Conservation (phyloP, 2,113 vertebrate species). For the Malurus alboscapulatus region DNA sequence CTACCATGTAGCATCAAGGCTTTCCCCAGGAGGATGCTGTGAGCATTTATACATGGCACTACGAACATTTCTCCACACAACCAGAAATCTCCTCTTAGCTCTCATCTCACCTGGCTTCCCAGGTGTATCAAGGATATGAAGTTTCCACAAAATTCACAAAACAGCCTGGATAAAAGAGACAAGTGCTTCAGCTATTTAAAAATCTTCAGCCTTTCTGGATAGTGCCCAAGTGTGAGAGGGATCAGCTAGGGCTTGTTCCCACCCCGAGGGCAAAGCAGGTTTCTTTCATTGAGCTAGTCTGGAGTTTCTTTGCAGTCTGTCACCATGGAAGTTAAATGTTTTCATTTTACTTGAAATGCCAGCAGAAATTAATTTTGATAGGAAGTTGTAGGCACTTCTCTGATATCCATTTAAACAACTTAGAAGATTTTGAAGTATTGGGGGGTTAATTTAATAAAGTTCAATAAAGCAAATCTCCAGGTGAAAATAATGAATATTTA, state of each 20-base stretch:
- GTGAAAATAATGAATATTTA: conserved; percentile 30
- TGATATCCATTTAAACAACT: conserved; percentile 53
- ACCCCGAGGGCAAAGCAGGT: background rate
- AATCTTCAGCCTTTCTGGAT: background rate
- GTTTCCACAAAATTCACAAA: background rate
- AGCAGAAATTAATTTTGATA: conserved; percentile 54
- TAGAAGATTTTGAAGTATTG: conserved; percentile 35
- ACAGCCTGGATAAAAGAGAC: background rate
- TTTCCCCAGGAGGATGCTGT: background rate
- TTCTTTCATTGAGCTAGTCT: background rate
- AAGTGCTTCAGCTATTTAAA: fast-evolving
- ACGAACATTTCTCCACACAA: background rate
- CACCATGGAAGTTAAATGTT: background rate
- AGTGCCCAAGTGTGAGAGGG: background rate
- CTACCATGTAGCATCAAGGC: fast-evolving
- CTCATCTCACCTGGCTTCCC: background rate
- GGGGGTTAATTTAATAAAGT: conserved; percentile 50
- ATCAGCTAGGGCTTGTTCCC: background rate
- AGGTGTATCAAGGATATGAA: background rate
- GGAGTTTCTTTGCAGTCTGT: background rate
- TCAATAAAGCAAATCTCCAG: conserved; percentile 62
- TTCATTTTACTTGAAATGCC: conserved; percentile 42
- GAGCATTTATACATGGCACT: background rate
- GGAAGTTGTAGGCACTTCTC: conserved; percentile 42
- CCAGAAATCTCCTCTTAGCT: background rate